Evolutionary conservation across 2,797 vertebrate species (phyloP).

Genomic region (Paratrypauchen microcephalus): DNA sequence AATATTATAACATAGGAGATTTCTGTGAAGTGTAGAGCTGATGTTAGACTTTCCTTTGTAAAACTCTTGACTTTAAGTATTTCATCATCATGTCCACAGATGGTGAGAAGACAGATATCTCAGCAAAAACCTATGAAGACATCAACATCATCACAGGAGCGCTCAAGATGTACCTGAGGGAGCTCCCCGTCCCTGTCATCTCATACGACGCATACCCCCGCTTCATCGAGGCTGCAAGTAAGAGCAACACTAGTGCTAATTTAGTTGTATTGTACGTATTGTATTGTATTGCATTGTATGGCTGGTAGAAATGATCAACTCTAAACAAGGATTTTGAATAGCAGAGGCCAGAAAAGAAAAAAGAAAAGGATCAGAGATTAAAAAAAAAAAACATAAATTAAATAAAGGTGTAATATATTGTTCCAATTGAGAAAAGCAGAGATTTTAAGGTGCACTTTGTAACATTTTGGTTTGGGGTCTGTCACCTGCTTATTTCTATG

Average conservation of each 20-base stretch:
- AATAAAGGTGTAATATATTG: neutral
- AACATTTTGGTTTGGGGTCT: no score
- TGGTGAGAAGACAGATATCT: conserved; percentile 99
- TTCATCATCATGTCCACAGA: conserved; percentile 76
- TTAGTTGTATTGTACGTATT: neutral
- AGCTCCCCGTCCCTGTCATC: conserved; percentile 97
- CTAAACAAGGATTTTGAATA: neutral
- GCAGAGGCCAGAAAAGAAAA: neutral
- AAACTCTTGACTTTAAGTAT: conserved; percentile 20
- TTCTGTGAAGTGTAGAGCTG: conserved; percentile 32
- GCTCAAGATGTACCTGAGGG: conserved; percentile 99
- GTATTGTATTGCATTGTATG: no score
- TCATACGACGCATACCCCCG: conserved; percentile 95
- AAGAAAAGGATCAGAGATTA: neutral
- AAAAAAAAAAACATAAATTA: neutral
- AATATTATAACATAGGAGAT: conserved; percentile 6
- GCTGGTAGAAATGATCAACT: neutral
- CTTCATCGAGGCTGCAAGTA: conserved; percentile 97
- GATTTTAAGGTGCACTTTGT: neutral
- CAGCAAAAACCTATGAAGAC: conserved; percentile 96
- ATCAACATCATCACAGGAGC: conserved; percentile 99
- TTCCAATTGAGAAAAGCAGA: neutral
- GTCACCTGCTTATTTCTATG: no score
- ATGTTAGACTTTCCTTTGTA: conserved; percentile 31
- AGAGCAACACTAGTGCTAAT: conserved; percentile 62